Base-by-base conservation (phyloP, 2,797 vertebrate species). In the Selene dorsalis region DNA sequence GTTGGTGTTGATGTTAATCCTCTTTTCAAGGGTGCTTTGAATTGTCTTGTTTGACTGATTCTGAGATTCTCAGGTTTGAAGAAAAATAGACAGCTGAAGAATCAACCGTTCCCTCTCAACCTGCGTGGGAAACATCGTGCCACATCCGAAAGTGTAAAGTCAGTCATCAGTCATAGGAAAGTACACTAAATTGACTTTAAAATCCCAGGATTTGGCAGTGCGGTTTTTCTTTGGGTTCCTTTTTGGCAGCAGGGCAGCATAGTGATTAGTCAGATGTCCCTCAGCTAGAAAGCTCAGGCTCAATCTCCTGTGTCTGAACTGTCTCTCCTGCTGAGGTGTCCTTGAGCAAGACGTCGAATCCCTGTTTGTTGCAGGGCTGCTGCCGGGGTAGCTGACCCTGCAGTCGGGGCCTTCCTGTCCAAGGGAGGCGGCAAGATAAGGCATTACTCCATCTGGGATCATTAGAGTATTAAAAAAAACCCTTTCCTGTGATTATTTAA, bases 401-500 rank as follows among this genome's bases (percentile, higher is more conserved):
- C 32, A 17, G 6, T 17, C 8, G 18, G 48, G 74, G 76, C 53
- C 70, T 83, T 69, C 63, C 66, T 35, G 32, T 38, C 13, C 11
- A 61, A n/a, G 18, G 26, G 39, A 61, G 48, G 55, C 58, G 24
- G 22, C 52, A 22, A 60, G 69, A 64, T n/a, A 26, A 81, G 38
- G 60, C 72, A 45, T 45, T 26, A 24, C 41, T 61, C 53, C 64
- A 63, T 58, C 57, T 65, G 69, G 71, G 75, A 74, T 69, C 63
- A n/a, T 5, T 35, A n/a, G 26, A n/a, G 47, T 61, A 69, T 82
- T 32, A 32, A 64, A 75, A 76, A 66, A 77, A 62, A 88, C 57
- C 82, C 72, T 68, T 87, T 88, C 87, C 83, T 79, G 76, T 53
- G 52, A 85, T 89, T 73, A 82, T 85, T 69, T 47, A 48, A 76